Conservation (phyloP, 2,797 vertebrate species). For the Periparus ater region DNA sequence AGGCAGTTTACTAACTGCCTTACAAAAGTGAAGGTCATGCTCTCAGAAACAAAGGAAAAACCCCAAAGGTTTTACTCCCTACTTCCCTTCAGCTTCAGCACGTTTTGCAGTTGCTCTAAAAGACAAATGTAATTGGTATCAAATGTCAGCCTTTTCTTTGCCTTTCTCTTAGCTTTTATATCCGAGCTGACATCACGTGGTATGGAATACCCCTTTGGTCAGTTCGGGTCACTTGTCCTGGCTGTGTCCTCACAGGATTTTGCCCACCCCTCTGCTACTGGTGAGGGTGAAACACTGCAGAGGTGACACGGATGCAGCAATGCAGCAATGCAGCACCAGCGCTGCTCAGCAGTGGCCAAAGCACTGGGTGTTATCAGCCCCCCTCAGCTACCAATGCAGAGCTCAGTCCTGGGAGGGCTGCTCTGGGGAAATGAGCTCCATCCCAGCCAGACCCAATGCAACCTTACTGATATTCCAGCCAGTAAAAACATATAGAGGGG, state of each 20-base stretch:
- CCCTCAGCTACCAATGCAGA: not conserved
- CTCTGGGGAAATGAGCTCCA: not conserved
- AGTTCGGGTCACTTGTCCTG: not conserved
- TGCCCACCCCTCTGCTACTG: not conserved
- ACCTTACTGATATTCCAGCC: not conserved
- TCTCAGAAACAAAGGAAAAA: not conserved
- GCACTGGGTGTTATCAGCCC: not conserved
- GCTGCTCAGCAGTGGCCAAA: not conserved
- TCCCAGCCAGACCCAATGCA: not conserved
- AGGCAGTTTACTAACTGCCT: not conserved
- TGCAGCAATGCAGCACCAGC: not conserved
- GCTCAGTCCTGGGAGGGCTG: not conserved
- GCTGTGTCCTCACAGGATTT: not conserved
- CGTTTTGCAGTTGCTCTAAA: not conserved
- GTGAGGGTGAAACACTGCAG: not conserved
- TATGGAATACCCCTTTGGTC: not conserved
- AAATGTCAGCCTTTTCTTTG: fast-evolving
- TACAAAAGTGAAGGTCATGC: not conserved
- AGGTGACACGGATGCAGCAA: too few relatives aligned
- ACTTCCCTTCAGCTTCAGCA: not conserved
- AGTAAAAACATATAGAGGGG: not conserved
- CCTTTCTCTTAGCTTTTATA: not conserved
- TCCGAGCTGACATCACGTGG: fast-evolving
- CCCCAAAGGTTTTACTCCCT: not conserved
- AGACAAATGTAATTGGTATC: not conserved